Evolutionary conservation across 2,888 invertebrate species (phyloP), one percentile per base, ranked within the genome.

Genomic region (Eumerus sabulonum): DNA sequence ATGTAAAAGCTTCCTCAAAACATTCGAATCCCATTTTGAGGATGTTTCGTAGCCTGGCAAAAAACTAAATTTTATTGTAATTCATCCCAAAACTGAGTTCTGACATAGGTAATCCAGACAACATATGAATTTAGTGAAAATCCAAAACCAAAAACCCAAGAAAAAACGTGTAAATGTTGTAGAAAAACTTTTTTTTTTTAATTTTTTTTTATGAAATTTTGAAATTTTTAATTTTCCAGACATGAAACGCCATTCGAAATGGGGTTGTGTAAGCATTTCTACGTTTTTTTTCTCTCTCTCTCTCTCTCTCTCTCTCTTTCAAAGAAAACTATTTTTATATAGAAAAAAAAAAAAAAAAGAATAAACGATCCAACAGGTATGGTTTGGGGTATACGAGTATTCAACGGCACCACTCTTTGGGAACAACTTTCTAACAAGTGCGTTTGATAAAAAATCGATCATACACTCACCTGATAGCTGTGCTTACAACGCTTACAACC

Each of bases 241-340:
- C 59, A 79, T 79, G 79, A 79, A 79, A 79, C 79, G 73, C 79
- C 73, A 79, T 79, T 79, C 73, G 68, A 79, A 74, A 79, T 79
- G 74, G 79, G 79, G 79, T 79, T 73, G 57, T 77, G 19, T 38
- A 54, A 7, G 27, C 27, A 27, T 27, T 71, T 44, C 42, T 14
- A 38, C n/a, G n/a, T n/a, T n/a, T n/a, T n/a, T n/a, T n/a, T n/a
- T n/a, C n/a, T n/a, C n/a, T n/a, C n/a, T n/a, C n/a, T n/a, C n/a
- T n/a, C n/a, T n/a, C n/a, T n/a, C n/a, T n/a, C n/a, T n/a, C n/a
- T 53, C 44, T 60, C 38, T 60, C 66, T 59, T 47, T 38, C 19
- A 57, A 74, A 72, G 42, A 62, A 59, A 72, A 63, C 18, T 77
- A 77, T 73, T 77, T 77, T 77, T 77, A 47, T 77, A 77, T 77